phyloP scores from a whole-genome alignment of 2,888 invertebrate species.

The Molanna angustata region DNA sequence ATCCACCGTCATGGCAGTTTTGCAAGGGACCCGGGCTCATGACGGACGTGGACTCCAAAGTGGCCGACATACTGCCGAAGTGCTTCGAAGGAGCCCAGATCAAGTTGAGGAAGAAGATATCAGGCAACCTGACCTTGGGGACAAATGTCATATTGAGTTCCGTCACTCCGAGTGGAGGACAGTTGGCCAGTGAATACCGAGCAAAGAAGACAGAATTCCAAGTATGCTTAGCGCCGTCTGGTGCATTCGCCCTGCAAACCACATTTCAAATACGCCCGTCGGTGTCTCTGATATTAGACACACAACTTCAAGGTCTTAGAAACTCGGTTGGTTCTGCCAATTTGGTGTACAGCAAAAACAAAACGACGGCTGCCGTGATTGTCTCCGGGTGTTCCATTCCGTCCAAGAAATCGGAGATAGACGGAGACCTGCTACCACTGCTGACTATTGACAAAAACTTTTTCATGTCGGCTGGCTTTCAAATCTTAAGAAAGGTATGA shows the following conservation, averaged over 20 bases:
- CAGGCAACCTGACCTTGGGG: constrained; percentile 46
- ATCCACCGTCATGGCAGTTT: constrained; percentile 3
- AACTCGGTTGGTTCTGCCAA: constrained; percentile 2
- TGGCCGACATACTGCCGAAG: constrained; percentile 40
- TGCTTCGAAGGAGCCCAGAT: constrained; percentile 51
- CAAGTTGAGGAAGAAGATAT: constrained; percentile 44
- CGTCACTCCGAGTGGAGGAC: constrained; percentile 52
- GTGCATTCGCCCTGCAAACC: constrained; percentile 48
- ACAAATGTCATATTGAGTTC: constrained; percentile 50
- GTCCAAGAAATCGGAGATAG: too few relatives aligned
- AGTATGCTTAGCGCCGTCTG: constrained; percentile 49
- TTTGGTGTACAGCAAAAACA: constrained; percentile 4
- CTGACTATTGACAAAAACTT: too few relatives aligned
- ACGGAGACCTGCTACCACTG: too few relatives aligned
- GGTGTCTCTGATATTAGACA: constrained; percentile 1
- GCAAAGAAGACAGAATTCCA: constrained; percentile 42
- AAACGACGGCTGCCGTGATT: constrained; percentile 7
- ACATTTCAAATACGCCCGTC: constrained; percentile 1
- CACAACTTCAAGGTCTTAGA: constrained; percentile 14
- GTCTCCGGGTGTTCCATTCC: constrained; percentile 8
- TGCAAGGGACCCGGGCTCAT: constrained; percentile 20
- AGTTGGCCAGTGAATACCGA: constrained; percentile 45
- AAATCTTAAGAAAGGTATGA: too few relatives aligned
- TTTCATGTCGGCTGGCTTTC: too few relatives aligned
- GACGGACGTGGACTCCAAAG: constrained; percentile 7